phyloP scores from a whole-genome alignment of 2,113 vertebrate species.

The Xiphophorus couchianus region DNA sequence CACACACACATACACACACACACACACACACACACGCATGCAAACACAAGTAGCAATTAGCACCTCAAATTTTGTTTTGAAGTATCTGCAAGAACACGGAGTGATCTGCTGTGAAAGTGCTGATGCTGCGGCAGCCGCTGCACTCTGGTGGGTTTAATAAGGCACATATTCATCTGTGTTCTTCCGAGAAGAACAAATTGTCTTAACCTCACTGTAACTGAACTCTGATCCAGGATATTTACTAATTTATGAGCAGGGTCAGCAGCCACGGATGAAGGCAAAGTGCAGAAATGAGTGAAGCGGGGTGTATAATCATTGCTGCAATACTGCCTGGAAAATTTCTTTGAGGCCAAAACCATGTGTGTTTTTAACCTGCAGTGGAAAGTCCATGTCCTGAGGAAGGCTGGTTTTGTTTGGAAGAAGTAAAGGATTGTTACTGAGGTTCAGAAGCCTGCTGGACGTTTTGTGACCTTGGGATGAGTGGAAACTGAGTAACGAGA shows the following conservation, averaged over 20 bases:
- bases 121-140: not conserved
- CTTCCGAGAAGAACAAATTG: slow-evolving; percentile 12
- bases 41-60: not conserved
- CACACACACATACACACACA: not conserved
- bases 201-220: not conserved
- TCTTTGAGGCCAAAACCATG: not conserved
- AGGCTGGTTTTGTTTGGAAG: slow-evolving; percentile 57
- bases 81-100: slow-evolving; percentile 22
- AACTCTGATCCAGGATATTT: not conserved
- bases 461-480: not conserved
- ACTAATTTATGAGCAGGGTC: slow-evolving; percentile 5
- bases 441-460: slow-evolving; percentile 29
- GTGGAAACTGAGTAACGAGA: slow-evolving; percentile 39
- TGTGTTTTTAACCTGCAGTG: slow-evolving; percentile 12
- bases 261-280: slow-evolving; percentile 6
- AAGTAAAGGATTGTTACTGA: slow-evolving; percentile 27
- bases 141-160: not conserved
- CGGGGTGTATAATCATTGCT: slow-evolving; percentile 15
- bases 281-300: slow-evolving; percentile 6
- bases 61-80: not conserved
- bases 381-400: slow-evolving; percentile 22
- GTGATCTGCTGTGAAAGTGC: not conserved
- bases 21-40: not conserved
- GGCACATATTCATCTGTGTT: not conserved
- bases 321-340: not conserved